These are phyloP conservation scores for Antennarius striatus DNA, from an alignment of 2,113 vertebrate species.

Conservation along the genomic window DNA sequence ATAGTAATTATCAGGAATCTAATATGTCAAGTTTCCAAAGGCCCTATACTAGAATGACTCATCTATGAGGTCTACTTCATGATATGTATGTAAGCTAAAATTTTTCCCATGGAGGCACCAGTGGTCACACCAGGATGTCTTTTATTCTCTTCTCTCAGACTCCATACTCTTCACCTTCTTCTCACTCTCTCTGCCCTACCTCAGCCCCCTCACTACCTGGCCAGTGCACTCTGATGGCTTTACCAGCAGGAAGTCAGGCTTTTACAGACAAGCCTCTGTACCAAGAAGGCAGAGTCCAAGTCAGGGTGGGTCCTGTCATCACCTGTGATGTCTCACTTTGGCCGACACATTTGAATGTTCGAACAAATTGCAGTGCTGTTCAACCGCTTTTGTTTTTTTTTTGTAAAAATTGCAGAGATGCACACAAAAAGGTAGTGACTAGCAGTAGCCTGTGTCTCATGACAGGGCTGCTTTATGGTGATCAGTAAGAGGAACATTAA, in stretches of 20 bases:
- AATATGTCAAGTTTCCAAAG: too few relatives aligned
- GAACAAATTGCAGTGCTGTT: neutral
- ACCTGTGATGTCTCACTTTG: conserved; percentile 42
- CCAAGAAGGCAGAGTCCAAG: conserved; percentile 33
- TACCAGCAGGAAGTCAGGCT: conserved; percentile 64
- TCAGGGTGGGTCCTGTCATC: conserved; percentile 43
- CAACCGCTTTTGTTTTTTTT: neutral
- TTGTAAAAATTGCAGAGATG: neutral
- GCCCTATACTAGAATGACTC: too few relatives aligned
- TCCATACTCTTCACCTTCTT: conserved; percentile 6
- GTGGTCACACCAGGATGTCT: conserved; percentile 5
- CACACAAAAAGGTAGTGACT: neutral
- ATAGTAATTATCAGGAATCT: too few relatives aligned
- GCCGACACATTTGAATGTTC: conserved; percentile 28
- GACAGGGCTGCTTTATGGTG: too few relatives aligned
- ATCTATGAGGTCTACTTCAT: too few relatives aligned
- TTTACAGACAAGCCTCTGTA: conserved; percentile 34
- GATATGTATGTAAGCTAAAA: neutral
- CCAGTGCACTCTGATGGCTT: conserved; percentile 60
- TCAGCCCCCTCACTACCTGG: conserved; percentile 30
- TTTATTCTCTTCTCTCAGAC: conserved; percentile 10
- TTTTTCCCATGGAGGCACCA: neutral
- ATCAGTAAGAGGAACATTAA: too few relatives aligned
- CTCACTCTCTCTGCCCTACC: conserved; percentile 25
- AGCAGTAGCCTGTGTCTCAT: too few relatives aligned